A percentile compares a stretch with the other conserved stretches of the same genome.
These are phyloP conservation scores for Paedocypris micromegethes DNA, from an alignment of 2,797 vertebrate genomes.

Conservation along the genomic window DNA sequence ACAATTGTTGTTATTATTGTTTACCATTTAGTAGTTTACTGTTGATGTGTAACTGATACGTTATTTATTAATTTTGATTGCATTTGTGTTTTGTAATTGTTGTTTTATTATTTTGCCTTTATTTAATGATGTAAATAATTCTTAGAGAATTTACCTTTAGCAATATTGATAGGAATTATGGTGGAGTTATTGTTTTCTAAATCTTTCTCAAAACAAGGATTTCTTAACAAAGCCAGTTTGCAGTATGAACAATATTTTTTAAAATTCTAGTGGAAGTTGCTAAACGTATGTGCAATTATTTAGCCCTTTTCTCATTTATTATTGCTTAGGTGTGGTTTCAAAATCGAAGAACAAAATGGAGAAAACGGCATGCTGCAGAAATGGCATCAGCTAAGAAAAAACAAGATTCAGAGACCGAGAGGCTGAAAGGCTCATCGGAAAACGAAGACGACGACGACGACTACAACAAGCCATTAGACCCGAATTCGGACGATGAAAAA, in stretches of 20 bases:
- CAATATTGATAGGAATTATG: no score
- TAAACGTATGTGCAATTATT: neutral
- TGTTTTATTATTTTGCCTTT: neutral
- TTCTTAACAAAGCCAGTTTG: no score
- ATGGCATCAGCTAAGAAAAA: slow-evolving; percentile 98
- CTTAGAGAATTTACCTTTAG: no score
- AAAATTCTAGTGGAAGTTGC: no score
- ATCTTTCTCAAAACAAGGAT: no score
- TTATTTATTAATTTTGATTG: no score
- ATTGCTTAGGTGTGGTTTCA: slow-evolving; percentile 89
- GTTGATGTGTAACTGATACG: no score
- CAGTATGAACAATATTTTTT: neutral
- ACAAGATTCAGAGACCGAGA: slow-evolving; percentile 90
- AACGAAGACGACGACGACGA: slow-evolving; percentile 92
- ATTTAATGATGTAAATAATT: no score
- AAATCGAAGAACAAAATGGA: slow-evolving; percentile 94
- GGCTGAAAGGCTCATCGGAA: slow-evolving; percentile 86
- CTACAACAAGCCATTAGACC: slow-evolving; percentile 94
- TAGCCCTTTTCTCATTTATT: neutral
- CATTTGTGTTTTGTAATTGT: neutral
- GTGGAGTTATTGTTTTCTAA: no score
- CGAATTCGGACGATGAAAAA: slow-evolving; percentile 96
- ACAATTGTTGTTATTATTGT: no score
- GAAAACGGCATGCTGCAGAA: slow-evolving; percentile 94
- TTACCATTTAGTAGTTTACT: no score